Conservation (phyloP, 2,113 vertebrate species). For the Mus spicilegus region DNA sequence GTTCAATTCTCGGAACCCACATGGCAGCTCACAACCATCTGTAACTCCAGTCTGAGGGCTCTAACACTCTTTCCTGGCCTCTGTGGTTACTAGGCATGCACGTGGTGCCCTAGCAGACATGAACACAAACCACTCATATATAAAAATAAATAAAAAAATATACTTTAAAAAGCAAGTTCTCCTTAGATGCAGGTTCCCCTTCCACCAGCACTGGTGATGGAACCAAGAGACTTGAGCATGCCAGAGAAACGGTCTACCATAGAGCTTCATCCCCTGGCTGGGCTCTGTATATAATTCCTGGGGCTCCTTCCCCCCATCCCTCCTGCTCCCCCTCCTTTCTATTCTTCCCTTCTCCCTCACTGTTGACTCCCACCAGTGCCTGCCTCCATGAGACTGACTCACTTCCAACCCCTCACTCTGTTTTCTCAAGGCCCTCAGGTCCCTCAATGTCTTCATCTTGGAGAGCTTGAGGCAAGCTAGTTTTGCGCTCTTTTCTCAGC, state of each 20-base stretch:
- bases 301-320: not conserved
- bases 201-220: not conserved
- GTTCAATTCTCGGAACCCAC: not conserved
- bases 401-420: not conserved
- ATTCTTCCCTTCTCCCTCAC: not conserved
- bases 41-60: not conserved
- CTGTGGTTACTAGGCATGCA: not conserved
- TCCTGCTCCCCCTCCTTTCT: not conserved
- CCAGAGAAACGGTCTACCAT: not conserved
- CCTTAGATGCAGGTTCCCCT: not conserved
- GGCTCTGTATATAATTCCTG: not conserved
- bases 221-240: rapidly evolving
- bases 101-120: not conserved
- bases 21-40: not conserved
- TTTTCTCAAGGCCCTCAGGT: not conserved
- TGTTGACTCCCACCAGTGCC: not conserved
- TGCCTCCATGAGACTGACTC: rapidly evolving
- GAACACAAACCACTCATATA: not conserved
- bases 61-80: not conserved
- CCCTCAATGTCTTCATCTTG: not conserved
- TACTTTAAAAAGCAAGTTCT: not conserved
- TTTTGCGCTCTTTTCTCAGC: not conserved
- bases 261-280: not conserved
- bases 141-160: not conserved
- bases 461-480: not conserved